Evolutionary conservation across 2,797 vertebrate genomes (phyloP).

Genomic region (Pristis pectinata): DNA sequence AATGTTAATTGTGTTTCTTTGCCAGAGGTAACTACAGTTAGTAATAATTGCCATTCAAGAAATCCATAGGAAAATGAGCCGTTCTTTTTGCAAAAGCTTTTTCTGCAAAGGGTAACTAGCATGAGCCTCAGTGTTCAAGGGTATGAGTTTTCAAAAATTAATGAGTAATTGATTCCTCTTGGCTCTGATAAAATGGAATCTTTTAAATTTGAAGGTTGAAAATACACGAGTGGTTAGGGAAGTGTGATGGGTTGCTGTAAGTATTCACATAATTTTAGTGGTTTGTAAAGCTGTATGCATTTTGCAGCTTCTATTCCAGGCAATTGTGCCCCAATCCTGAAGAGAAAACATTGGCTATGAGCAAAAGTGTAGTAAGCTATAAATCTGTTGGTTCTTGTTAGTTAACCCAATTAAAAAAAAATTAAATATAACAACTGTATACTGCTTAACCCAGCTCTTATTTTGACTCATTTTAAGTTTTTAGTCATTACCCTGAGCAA

Average conservation of each 20-base stretch:
- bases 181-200: background rate
- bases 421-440: background rate
- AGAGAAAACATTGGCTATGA: background rate
- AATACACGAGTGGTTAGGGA: background rate
- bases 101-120: background rate
- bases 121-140: background rate
- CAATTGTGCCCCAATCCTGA: background rate
- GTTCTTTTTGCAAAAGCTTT: background rate
- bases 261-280: background rate
- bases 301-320: background rate
- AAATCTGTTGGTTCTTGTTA: background rate
- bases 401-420: background rate
- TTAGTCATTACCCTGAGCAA: background rate
- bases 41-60: background rate
- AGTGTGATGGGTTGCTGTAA: background rate
- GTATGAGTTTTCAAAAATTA: background rate
- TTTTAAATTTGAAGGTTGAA: background rate
- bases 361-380: background rate
- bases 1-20: background rate
- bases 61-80: background rate
- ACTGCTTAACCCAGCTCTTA: background rate
- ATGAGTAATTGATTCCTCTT: background rate
- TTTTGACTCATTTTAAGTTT: background rate
- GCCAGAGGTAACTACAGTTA: background rate
- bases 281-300: slow-evolving; percentile 6